Base-by-base conservation (phyloP, 2,113 vertebrate species). In the Epinephelus moara region DNA sequence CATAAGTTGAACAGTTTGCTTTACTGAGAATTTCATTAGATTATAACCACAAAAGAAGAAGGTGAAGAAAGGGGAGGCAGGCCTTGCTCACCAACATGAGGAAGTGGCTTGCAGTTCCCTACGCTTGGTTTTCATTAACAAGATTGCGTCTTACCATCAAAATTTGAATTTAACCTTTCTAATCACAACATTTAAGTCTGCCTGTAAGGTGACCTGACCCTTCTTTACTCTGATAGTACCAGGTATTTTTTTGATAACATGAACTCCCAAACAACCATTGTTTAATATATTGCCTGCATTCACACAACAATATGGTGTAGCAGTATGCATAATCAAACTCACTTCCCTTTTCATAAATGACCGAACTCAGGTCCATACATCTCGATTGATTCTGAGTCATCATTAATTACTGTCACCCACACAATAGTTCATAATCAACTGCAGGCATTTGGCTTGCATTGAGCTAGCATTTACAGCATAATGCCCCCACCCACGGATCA, bases 271-370 rank as follows among this genome's bases (percentile, higher is more conserved):
- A 21, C 17, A 52, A 17, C 18, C 50, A 7, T 40, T 45, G 25
- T 25, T 64, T 64, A 27, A 30, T 17, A 50, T 14, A 37, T 75
- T 30, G 49, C 18, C 37, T 85, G 5, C n/a, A 33, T 55, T 19
- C 62, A 30, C 64, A 30, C 25, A 62, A 67, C 6, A 82, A 21
- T 12, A 47, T 25, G 59, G 17, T 23, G 66, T 12, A 25, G 49
- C 11, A 42, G 50, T 66, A 21, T 11, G 2, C 13, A 68, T 53
- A 83, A 47, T 47, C n/a, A 60, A 70, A 47, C 33, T 45, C n/a
- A 80, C 49, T 68, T 81, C 72, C 75, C 4, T 5, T 78, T 78
- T 88, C 25, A 62, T 12, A 80, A 56, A 62, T 19, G 33, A 19
- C 23, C 0, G 0, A 33, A 25, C 47, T 47, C 17, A 42, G 11